A percentile compares a stretch with the other conserved stretches of the same genome.
These are phyloP conservation scores for Aricia agestis DNA, from an alignment of 1,140 invertebrate species.

Conservation along the genomic window DNA sequence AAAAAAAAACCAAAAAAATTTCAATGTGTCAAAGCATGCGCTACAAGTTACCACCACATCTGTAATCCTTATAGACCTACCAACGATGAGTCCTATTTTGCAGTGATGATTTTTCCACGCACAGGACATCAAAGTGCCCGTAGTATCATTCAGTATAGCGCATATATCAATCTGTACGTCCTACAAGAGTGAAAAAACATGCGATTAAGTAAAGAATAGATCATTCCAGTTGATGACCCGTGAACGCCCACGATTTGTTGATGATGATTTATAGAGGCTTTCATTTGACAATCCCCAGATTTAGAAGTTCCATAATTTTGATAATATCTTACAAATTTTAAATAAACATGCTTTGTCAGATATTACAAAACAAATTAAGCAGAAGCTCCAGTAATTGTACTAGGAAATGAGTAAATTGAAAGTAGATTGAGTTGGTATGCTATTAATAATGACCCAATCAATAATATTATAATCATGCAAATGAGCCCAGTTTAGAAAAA, in stretches of 20 bases:
- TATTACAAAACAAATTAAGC: neutral
- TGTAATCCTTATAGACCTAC: constrained; percentile 77
- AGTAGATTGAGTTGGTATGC: neutral
- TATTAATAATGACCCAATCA: neutral
- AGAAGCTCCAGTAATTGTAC: neutral
- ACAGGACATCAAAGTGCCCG: constrained; percentile 99
- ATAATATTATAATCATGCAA: constrained; percentile 7
- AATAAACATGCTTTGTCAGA: neutral
- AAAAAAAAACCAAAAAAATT: neutral
- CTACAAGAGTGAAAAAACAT: constrained; percentile 77
- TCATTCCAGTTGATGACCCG: constrained; percentile 27
- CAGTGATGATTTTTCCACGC: constrained; percentile 97
- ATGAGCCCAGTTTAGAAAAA: constrained; percentile 4
- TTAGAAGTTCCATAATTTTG: neutral
- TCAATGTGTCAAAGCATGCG: constrained; percentile 8
- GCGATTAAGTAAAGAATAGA: constrained; percentile 46
- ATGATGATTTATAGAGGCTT: constrained; percentile 62
- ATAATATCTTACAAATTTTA: constrained; percentile 11
- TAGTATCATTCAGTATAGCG: constrained; percentile 99
- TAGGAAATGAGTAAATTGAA: neutral
- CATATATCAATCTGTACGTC: constrained; percentile 96
- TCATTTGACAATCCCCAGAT: constrained; percentile 30
- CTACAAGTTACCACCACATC: constrained; percentile 27
- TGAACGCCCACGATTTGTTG: constrained; percentile 42
- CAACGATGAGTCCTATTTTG: constrained; percentile 94